Evolutionary conservation across 2,113 vertebrate species (phyloP).

Genomic region (Dasyornis broadbenti): DNA sequence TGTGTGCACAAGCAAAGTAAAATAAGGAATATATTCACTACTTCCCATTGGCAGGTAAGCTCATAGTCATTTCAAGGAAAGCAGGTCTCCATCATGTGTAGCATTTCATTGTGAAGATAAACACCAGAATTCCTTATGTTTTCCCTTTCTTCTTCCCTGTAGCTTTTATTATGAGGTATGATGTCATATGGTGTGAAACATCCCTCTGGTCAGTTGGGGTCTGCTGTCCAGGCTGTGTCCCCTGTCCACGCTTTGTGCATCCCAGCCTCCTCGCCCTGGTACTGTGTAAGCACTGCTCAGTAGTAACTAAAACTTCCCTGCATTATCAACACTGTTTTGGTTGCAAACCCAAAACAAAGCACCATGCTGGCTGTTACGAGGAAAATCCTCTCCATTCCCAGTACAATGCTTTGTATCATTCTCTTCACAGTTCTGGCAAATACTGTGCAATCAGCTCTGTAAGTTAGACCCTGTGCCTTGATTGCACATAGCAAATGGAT

Average conservation of each 20-base stretch:
- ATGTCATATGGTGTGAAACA: accelerated
- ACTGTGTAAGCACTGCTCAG: background rate
- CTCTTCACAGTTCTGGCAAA: background rate
- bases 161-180: background rate
- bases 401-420: background rate
- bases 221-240: background rate
- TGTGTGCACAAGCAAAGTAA: background rate
- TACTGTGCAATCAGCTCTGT: background rate
- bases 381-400: background rate
- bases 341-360: background rate
- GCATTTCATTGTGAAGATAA: background rate
- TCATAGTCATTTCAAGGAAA: background rate
- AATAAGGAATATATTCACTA: background rate
- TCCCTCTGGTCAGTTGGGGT: background rate
- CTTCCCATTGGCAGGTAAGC: background rate
- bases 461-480: background rate
- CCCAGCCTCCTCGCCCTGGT: accelerated
- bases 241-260: background rate
- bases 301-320: background rate
- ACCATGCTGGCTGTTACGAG: background rate
- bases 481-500: background rate
- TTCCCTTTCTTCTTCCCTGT: background rate
- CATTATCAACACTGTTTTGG: background rate
- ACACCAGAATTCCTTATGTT: background rate
- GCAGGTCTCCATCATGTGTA: accelerated